phyloP scores from a whole-genome alignment of 1,140 invertebrate genomes.

The Triops cancriformis region DNA sequence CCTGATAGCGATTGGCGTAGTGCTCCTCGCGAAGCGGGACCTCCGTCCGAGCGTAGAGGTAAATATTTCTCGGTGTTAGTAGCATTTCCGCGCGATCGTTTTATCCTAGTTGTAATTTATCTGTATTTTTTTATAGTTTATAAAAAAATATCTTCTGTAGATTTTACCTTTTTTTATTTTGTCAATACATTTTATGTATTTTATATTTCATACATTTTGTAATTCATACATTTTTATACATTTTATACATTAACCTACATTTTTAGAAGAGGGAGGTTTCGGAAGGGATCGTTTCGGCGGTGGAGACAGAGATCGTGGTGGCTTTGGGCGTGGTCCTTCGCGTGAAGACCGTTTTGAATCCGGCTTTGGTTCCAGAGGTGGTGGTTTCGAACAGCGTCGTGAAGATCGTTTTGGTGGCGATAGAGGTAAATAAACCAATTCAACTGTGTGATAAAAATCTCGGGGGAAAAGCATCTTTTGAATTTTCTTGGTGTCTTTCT shows the following conservation, averaged over 20 bases:
- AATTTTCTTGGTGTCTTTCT: neutral
- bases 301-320: conserved; percentile 30
- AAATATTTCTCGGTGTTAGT: too few species aligned
- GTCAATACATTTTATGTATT: too few species aligned
- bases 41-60: conserved; percentile 30
- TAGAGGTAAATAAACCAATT: neutral
- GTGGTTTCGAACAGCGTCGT: conserved; percentile 36
- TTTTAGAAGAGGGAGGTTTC: conserved; percentile 27
- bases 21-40: conserved; percentile 46
- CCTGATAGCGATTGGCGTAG: conserved; percentile 57
- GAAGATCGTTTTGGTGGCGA: conserved; percentile 31
- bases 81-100: too few species aligned
- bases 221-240: too few species aligned
- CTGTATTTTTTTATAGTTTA: too few species aligned
- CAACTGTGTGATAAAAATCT: neutral
- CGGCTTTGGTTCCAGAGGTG: conserved; percentile 34
- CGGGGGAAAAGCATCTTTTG: neutral
- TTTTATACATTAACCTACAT: neutral
- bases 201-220: neutral
- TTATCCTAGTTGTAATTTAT: too few species aligned
- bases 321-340: conserved; percentile 25
- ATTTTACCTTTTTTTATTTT: too few species aligned
- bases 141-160: too few species aligned
- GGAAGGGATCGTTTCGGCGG: conserved; percentile 27
- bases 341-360: conserved; percentile 26